Percentiles rank a stretch among this genome's conserved stretches.
These are phyloP conservation scores for Pterobdella sp. DNA, from an alignment of 2,888 invertebrate species.

Conservation along the genomic window DNA sequence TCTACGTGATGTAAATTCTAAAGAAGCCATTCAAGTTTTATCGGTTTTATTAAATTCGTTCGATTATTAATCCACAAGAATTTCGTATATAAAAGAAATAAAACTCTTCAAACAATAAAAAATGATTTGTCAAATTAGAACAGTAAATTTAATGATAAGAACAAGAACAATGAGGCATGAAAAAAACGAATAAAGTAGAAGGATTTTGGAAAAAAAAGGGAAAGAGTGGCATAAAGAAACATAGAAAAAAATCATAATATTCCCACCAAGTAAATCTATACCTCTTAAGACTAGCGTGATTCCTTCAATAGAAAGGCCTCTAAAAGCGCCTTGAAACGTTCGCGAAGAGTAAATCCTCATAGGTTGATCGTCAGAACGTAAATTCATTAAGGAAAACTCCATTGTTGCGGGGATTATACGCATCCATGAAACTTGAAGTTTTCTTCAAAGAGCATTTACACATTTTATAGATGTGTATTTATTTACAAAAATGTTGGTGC, in stretches of 20 bases:
- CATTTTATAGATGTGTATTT: not conserved
- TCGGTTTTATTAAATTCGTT: not conserved
- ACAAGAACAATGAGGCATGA: not conserved
- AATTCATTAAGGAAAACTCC: conserved; percentile 7
- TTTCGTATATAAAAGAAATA: not conserved
- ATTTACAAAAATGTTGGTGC: not conserved
- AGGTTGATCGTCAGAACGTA: not conserved
- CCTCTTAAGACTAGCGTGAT: conserved; percentile 13
- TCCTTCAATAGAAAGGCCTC: not conserved
- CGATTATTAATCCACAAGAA: conserved; percentile 7
- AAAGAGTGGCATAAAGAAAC: not conserved
- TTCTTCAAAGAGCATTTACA: conserved; percentile 7
- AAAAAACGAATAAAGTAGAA: not conserved
- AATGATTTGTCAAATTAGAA: not conserved
- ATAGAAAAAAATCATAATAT: not conserved
- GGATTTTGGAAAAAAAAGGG: not conserved
- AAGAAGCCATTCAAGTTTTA: not conserved
- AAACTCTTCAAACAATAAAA: not conserved
- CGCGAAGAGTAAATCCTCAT: not conserved
- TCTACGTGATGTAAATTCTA: not conserved
- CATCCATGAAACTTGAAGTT: not conserved
- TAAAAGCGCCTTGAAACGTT: not conserved
- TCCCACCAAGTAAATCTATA: conserved; percentile 7
- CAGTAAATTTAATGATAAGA: not conserved
- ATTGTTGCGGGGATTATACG: not conserved